Percentiles rank a stretch among this genome's conserved stretches.
phyloP scores from a whole-genome alignment of 1,140 invertebrate genomes.

The Drosophila teissieri region DNA sequence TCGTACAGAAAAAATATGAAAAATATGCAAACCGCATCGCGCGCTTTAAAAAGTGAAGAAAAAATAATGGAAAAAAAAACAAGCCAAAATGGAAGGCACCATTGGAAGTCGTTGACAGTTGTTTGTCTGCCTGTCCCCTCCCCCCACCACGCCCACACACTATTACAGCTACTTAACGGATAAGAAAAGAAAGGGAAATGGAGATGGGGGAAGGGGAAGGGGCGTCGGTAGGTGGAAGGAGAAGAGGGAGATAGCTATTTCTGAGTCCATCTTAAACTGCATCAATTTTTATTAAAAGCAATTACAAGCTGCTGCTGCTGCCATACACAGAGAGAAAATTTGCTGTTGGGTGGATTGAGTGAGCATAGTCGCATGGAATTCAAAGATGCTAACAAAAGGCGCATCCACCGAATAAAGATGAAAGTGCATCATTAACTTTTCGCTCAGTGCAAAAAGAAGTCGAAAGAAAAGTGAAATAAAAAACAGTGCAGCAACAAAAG shows the following conservation, averaged over 20 bases:
- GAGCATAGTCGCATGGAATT: not conserved
- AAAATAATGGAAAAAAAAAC: conserved; percentile 17
- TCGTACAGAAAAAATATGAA: conserved; percentile 63
- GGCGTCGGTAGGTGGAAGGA: not conserved
- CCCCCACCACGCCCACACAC: conserved; percentile 27
- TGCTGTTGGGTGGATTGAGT: not conserved
- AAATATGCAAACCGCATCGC: conserved; percentile 80
- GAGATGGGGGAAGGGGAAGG: conserved; percentile 1
- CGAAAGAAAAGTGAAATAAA: conserved; percentile 49
- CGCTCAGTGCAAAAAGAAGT: conserved; percentile 30
- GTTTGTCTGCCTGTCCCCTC: conserved; percentile 12
- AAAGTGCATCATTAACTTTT: not conserved
- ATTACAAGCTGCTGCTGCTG: conserved; percentile 67
- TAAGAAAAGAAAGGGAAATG: conserved; percentile 38
- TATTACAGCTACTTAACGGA: conserved; percentile 66
- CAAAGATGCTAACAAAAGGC: not conserved
- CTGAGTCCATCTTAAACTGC: conserved; percentile 59
- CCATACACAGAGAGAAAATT: not conserved
- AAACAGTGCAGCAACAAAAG: conserved; percentile 72
- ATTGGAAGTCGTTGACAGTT: conserved; percentile 62
- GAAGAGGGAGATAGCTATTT: conserved; percentile 35
- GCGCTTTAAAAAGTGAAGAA: conserved; percentile 51
- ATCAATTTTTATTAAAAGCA: conserved; percentile 83
- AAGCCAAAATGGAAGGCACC: conserved; percentile 56
- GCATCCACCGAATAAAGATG: too few relatives aligned